Percentiles rank a stretch among this genome's conserved stretches.
Conservation (phyloP, 2,888 invertebrate genomes). For the Pammene aurita region DNA sequence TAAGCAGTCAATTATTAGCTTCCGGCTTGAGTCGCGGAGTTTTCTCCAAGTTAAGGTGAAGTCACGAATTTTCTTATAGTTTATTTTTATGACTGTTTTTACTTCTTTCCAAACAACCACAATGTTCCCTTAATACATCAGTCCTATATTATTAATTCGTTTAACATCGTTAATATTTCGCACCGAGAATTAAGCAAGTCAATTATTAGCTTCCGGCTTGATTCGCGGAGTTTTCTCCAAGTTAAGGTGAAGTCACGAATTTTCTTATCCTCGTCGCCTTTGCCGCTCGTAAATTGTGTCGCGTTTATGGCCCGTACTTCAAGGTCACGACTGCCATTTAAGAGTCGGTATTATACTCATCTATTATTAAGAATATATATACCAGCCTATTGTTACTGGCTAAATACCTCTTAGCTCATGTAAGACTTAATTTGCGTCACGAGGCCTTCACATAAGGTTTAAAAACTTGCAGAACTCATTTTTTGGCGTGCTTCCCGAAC, state of each 20-base stretch:
- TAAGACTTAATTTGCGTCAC: neutral
- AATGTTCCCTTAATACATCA: neutral
- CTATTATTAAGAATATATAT: too few relatives aligned
- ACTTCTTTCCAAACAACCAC: neutral
- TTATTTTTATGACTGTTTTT: constrained; percentile 7
- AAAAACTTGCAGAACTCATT: constrained; percentile 2
- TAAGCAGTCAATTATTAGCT: constrained; percentile 25
- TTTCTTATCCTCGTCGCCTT: constrained; percentile 43
- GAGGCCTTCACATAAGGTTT: constrained; percentile 6
- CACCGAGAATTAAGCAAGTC: constrained; percentile 12
- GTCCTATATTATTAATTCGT: neutral
- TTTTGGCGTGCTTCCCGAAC: constrained; percentile 32
- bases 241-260: constrained; percentile 41
- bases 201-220: constrained; percentile 29
- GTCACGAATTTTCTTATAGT: constrained; percentile 45
- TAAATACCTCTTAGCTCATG: constrained; percentile 10
- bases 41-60: constrained; percentile 28
- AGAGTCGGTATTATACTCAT: constrained; percentile 19
- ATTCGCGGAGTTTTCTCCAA: constrained; percentile 31
- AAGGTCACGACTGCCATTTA: constrained; percentile 35
- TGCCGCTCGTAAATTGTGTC: constrained; percentile 50
- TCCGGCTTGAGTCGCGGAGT: constrained; percentile 33
- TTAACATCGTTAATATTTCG: constrained; percentile 16
- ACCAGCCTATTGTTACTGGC: constrained; percentile 17
- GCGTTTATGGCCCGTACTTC: constrained; percentile 50